phyloP scores from a whole-genome alignment of 2,888 invertebrate genomes.

The Phalera bucephala region DNA sequence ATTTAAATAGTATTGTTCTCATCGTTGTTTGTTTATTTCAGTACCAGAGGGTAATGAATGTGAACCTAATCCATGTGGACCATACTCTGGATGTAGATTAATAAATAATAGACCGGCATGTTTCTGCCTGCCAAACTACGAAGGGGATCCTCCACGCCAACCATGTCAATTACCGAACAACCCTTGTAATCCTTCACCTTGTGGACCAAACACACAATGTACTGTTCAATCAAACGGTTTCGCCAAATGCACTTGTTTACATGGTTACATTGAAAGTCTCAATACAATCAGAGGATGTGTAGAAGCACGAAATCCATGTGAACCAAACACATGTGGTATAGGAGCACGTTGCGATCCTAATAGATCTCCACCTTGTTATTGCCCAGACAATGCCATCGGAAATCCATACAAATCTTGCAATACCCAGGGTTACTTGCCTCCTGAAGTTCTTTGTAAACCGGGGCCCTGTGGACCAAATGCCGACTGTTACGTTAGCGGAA shows the following conservation, averaged over 20 bases:
- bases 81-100: constrained; percentile 91
- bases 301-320: constrained; percentile 90
- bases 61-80: constrained; percentile 91
- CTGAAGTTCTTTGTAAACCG: constrained; percentile 87
- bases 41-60: constrained; percentile 95
- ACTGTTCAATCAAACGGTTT: constrained; percentile 89
- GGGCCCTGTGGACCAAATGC: constrained; percentile 93
- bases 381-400: constrained; percentile 91
- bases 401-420: constrained; percentile 91
- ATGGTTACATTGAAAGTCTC: constrained; percentile 92
- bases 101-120: constrained; percentile 90
- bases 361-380: constrained; percentile 91
- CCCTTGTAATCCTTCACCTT: constrained; percentile 93
- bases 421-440: constrained; percentile 78
- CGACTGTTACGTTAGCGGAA: constrained; percentile 92
- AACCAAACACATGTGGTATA: constrained; percentile 91
- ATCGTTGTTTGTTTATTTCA: constrained; percentile 73
- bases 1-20: no score
- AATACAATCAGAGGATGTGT: constrained; percentile 94
- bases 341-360: constrained; percentile 92
- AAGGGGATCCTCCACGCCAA: constrained; percentile 90
- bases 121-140: constrained; percentile 94
- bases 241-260: constrained; percentile 93
- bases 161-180: constrained; percentile 88
- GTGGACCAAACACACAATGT: constrained; percentile 95